Evolutionary conservation across 1,140 invertebrate species (phyloP).

Genomic region (Lepidurus couesii): DNA sequence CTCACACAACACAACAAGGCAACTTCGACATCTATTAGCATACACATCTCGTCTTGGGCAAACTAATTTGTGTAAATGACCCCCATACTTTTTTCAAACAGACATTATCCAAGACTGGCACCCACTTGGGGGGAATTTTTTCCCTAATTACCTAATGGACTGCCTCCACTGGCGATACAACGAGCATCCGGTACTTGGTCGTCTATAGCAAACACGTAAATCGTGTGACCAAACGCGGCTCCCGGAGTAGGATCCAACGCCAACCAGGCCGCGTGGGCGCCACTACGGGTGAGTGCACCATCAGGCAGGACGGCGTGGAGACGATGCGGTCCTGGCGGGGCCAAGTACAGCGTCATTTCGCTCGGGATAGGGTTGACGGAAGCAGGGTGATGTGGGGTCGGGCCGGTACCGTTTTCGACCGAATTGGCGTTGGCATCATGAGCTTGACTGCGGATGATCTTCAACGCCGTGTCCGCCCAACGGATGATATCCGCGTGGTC

Average conservation of each 20-base stretch:
- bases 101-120: neutral
- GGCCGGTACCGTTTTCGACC: neutral
- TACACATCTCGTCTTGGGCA: too few species aligned
- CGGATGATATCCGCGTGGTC: conserved; percentile 16
- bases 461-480: conserved; percentile 28
- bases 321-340: neutral
- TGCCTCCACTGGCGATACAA: conserved; percentile 42
- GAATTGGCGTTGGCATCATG: conserved; percentile 7
- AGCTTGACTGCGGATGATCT: conserved; percentile 26
- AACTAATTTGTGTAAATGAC: too few species aligned
- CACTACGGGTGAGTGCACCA: conserved; percentile 41
- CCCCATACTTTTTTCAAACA: neutral
- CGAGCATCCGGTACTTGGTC: conserved; percentile 37
- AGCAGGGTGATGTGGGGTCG: neutral
- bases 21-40: too few species aligned
- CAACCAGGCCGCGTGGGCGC: conserved; percentile 46
- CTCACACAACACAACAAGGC: too few species aligned
- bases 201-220: conserved; percentile 50
- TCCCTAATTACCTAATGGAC: conserved; percentile 37
- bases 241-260: conserved; percentile 50
- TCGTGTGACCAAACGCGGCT: conserved; percentile 50
- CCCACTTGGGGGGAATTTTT: neutral
- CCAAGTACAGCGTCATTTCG: conserved; percentile 33
- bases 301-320: conserved; percentile 46
- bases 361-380: conserved; percentile 26